Percentiles rank a stretch among this genome's conserved stretches.
These are phyloP conservation scores for Orius laevigatus DNA, from an alignment of 1,140 invertebrate genomes.

Conservation along the genomic window DNA sequence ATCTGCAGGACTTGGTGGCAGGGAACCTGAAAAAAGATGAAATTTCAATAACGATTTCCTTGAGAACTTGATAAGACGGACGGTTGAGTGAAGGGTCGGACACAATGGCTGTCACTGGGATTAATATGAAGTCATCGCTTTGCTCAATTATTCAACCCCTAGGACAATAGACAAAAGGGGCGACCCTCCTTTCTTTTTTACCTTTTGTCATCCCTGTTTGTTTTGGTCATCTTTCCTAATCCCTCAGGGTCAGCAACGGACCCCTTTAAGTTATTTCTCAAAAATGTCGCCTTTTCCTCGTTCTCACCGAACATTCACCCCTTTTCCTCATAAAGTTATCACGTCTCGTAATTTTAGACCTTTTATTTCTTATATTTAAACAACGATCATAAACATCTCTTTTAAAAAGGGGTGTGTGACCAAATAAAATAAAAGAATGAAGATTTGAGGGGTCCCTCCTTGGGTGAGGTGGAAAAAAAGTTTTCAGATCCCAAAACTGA, in stretches of 20 bases:
- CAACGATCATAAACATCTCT: no score
- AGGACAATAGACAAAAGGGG: slow-evolving; percentile 3
- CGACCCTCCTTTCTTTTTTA: neutral
- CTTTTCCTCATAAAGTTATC: no score
- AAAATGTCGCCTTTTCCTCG: neutral
- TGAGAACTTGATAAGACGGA: neutral
- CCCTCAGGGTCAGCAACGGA: no score
- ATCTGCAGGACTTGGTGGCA: slow-evolving; percentile 91
- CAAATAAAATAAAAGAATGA: no score
- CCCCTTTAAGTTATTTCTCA: neutral
- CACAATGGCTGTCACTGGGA: neutral
- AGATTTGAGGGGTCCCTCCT: no score
- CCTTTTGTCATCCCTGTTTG: no score
- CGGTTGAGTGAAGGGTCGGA: neutral
- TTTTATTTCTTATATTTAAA: no score
- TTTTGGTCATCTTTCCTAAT: no score
- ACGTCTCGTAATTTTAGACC: no score
- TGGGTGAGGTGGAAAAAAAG: no score
- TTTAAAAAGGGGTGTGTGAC: no score
- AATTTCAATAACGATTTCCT: slow-evolving; percentile 1
- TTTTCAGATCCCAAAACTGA: no score
- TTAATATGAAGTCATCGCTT: slow-evolving; percentile 7
- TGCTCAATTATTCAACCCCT: slow-evolving; percentile 6
- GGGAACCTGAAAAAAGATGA: slow-evolving; percentile 43
- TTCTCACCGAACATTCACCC: neutral